phyloP scores from a whole-genome alignment of 1,140 invertebrate species.

The Dryas iulia region DNA sequence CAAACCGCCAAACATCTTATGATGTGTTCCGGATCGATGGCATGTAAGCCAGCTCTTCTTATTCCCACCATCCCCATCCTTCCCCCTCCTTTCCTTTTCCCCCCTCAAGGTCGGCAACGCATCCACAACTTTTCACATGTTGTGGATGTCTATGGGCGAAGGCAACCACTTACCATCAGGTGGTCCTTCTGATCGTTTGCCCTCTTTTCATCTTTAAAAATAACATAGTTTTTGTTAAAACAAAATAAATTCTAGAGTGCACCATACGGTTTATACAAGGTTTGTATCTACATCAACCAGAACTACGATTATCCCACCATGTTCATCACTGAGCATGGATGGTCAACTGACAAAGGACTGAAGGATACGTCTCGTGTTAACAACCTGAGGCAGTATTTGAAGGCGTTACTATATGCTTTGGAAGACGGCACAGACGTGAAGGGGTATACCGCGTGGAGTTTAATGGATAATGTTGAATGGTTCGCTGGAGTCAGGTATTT shows the following conservation, averaged over 20 bases:
- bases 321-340: slow-evolving; percentile 83
- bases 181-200: too few species aligned
- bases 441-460: slow-evolving; percentile 62
- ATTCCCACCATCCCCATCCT: too few species aligned
- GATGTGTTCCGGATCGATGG: too few species aligned
- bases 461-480: slow-evolving; percentile 75
- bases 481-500: slow-evolving; percentile 80
- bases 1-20: too few species aligned
- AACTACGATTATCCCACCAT: slow-evolving; percentile 77
- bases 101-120: too few species aligned
- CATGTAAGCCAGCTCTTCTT: too few species aligned
- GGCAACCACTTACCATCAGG: too few species aligned
- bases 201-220: too few species aligned
- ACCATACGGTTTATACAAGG: slow-evolving; percentile 46
- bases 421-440: slow-evolving; percentile 84
- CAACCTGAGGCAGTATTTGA: slow-evolving; percentile 49
- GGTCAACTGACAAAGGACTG: slow-evolving; percentile 37
- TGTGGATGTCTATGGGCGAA: too few species aligned
- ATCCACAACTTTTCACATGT: too few species aligned
- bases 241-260: slow-evolving; percentile 32
- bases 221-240: too few species aligned
- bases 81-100: too few species aligned
- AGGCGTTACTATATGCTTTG: slow-evolving; percentile 84
- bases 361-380: slow-evolving; percentile 66
- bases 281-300: slow-evolving; percentile 69